These are phyloP conservation scores for Centrocercus urophasianus DNA, from an alignment of 2,113 vertebrate genomes.

Conservation along the genomic window DNA sequence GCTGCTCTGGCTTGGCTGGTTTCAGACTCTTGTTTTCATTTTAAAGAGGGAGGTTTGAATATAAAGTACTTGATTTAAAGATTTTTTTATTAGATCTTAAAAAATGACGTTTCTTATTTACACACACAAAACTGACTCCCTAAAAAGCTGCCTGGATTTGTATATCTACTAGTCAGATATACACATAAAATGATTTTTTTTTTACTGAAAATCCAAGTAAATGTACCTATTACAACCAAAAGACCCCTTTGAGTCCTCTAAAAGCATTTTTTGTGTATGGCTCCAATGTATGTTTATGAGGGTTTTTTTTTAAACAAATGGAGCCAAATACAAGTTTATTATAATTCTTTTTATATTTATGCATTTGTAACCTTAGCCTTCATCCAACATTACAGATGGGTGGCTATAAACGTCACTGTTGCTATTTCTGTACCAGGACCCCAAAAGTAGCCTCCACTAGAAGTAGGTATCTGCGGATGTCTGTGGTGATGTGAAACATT, in stretches of 20 bases:
- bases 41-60: constrained; percentile 52
- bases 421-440: neutral
- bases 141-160: constrained; percentile 60
- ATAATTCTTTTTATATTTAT: constrained; percentile 11
- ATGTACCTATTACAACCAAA: constrained; percentile 59
- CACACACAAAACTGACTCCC: constrained; percentile 49
- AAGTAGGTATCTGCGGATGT: neutral
- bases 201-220: constrained; percentile 55
- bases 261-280: constrained; percentile 54
- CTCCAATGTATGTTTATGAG: constrained; percentile 47
- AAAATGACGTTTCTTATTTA: constrained; percentile 68
- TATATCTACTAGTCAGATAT: constrained; percentile 61
- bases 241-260: constrained; percentile 61
- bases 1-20: neutral
- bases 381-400: neutral
- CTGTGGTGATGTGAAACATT: neutral
- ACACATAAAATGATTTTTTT: constrained; percentile 59
- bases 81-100: constrained; percentile 65
- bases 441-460: neutral
- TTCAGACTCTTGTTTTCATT: constrained; percentile 42
- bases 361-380: constrained; percentile 32
- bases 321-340: constrained; percentile 41
- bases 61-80: constrained; percentile 58
- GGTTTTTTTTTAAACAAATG: constrained; percentile 26
- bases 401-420: neutral